phyloP scores from a whole-genome alignment of 2,797 vertebrate species.

The Poeciliopsis turneri region DNA sequence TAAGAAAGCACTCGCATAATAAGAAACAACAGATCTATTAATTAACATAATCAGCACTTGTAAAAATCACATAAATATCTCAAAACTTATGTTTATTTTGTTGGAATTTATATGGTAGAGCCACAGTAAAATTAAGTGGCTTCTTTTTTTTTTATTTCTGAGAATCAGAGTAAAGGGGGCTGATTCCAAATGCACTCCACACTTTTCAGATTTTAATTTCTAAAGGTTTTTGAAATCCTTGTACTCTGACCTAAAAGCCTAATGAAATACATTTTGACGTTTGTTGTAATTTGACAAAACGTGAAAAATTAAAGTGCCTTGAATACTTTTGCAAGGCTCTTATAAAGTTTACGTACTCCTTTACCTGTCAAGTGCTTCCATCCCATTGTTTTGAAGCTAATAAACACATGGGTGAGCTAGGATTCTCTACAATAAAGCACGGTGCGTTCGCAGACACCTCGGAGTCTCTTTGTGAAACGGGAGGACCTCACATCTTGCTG shows the following conservation, averaged over 20 bases:
- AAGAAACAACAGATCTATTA: background rate
- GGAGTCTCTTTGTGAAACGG: conserved; percentile 54
- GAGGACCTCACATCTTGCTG: conserved; percentile 58
- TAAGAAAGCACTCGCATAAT: background rate
- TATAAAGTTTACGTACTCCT: background rate
- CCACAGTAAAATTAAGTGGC: background rate
- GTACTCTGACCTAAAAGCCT: background rate
- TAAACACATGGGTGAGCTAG: background rate
- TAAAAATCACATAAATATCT: background rate
- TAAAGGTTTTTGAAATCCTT: background rate
- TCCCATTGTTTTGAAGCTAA: background rate
- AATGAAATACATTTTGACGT: background rate
- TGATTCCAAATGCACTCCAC: background rate
- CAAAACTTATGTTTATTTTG: background rate
- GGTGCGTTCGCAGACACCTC: conserved; percentile 31
- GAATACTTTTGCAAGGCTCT: background rate
- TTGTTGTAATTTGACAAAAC: background rate
- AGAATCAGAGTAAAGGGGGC: background rate
- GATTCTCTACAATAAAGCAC: background rate
- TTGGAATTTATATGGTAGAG: background rate
- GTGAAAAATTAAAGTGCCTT: background rate
- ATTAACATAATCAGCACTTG: background rate
- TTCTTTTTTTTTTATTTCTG: background rate
- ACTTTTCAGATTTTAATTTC: background rate
- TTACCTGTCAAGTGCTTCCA: background rate